Base-by-base conservation (phyloP, 2,113 vertebrate genomes). In the Sarotherodon lohbergeri region DNA sequence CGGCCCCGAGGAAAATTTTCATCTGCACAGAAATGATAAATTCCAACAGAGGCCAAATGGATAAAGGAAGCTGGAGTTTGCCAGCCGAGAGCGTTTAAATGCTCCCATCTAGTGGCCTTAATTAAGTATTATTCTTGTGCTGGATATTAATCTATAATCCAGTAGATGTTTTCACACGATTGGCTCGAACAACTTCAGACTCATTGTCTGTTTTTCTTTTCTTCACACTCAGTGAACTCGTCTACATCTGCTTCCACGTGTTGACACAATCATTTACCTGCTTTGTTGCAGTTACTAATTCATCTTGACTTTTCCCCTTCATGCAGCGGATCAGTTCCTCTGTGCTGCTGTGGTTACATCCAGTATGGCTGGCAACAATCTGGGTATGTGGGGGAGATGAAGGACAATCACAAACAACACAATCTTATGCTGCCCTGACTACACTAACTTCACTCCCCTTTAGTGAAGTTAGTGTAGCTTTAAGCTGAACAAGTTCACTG, bases 301-400 rank as follows among this genome's bases (percentile, higher is more conserved):
- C 95, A 1, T 96, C 94, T 90, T 95, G 84, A 2, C 88, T 96
- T 84, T 95, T 97, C 6, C 57, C 86, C 83, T 50, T 94, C 56
- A 98, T 78, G 66, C 97, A 98, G 6, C 29, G 63, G n/a, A 97
- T 90, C 83, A 97, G 66, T 13, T 94, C 88, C 81, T 95, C 90
- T 3, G 96, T 94, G 66, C 92, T 93, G 14, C 46, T 82, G 17
- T 54, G 50, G 17, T 93, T 91, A 92, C 97, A 98, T 27, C 73
- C 95, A 10, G 95, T 96, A 9, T 94, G 10, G 54, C 95, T 96
- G 59, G 95, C 96, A 27, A 96, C 81, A n/a, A 79, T 48, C 97
- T 98, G 80, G 34, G 86, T 5, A 12, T 32, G n/a, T 2, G 9
- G 63, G 5, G n/a, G 52, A n/a, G 11, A n/a, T 11, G 5, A 68